phyloP scores from a whole-genome alignment of 2,888 invertebrate species.

The Cantharis flavilabris region DNA sequence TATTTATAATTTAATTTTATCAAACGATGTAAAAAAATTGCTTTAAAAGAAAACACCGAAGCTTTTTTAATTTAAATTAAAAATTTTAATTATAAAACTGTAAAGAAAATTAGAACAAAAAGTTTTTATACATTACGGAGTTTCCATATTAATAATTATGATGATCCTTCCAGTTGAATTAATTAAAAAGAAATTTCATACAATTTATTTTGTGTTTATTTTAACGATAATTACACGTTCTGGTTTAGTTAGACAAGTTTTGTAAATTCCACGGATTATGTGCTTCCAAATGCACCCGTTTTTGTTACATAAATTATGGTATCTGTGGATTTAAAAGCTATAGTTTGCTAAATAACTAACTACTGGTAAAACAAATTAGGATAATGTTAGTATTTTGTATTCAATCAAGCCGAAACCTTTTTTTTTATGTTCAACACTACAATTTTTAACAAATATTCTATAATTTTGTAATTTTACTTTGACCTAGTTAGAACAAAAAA shows the following conservation, averaged over 20 bases:
- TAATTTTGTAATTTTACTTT: not conserved
- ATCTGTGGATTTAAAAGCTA: conserved; percentile 10
- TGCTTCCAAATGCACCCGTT: conserved; percentile 30
- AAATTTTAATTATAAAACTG: not conserved
- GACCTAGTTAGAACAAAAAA: not conserved
- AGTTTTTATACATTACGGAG: not conserved
- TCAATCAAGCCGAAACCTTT: not conserved
- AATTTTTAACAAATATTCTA: not conserved
- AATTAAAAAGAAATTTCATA: conserved; percentile 20
- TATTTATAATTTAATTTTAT: not conserved
- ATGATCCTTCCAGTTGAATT: conserved; percentile 7
- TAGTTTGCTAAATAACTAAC: not conserved
- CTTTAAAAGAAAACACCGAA: not conserved
- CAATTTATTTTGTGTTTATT: conserved; percentile 43
- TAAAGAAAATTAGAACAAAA: not conserved
- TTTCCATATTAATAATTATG: not conserved
- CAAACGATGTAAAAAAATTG: not conserved
- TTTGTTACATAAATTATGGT: conserved; percentile 34
- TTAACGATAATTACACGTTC: conserved; percentile 43
- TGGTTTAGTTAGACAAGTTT: conserved; percentile 37
- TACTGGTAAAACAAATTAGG: not conserved
- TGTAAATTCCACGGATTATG: conserved; percentile 33
- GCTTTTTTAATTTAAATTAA: not conserved
- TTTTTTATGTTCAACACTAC: not conserved
- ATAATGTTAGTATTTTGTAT: not conserved